Evolutionary conservation across 2,113 vertebrate species (phyloP), one percentile per base, ranked within the genome.

Genomic region (Rhadina sibilatrix): DNA sequence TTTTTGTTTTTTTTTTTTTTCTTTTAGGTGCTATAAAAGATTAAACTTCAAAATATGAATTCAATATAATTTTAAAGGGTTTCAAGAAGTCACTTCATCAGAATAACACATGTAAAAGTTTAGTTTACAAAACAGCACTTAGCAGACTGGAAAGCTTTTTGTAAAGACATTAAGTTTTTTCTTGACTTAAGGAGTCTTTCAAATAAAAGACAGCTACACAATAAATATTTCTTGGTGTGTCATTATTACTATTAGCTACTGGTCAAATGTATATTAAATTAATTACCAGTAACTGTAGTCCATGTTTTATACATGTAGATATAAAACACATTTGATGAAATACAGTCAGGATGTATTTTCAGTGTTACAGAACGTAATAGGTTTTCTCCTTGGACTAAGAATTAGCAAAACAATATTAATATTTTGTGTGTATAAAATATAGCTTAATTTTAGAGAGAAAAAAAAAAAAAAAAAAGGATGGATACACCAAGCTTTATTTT

Each of bases 101-200:
- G 81, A 76, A 61, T 93, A 94, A 91, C 74, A 81, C 12, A 83
- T 85, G 15, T 74, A 83, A 78, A 88, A 90, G 33, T 94, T 94
- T 94, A 80, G 91, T 93, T 97, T 96, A 56, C 56, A 89, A 96
- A 96, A 76, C n/a, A 94, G 80, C 37, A 42, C 12, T 89, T 74
- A 93, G 12, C 7, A 46, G 76, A 52, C 57, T 90, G 35, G 9
- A 64, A 79, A 89, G 63, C 40, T 91, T 96, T 96, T 46, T 25
- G 31, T 89, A 83, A 85, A 96, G 33, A 40, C 44, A 79, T 66
- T 88, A 92, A 75, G 35, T 72, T 53, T 86, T 59, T 94, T 27
- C 15, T 81, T 94, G 44, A 87, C 35, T 87, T 93, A 88, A 94
- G 94, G 77, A 53, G 44, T 54, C 83, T 94, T 90, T 89, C 93